Base-by-base conservation (phyloP, 2,888 invertebrate genomes). In the Liodrosophila aerea region DNA sequence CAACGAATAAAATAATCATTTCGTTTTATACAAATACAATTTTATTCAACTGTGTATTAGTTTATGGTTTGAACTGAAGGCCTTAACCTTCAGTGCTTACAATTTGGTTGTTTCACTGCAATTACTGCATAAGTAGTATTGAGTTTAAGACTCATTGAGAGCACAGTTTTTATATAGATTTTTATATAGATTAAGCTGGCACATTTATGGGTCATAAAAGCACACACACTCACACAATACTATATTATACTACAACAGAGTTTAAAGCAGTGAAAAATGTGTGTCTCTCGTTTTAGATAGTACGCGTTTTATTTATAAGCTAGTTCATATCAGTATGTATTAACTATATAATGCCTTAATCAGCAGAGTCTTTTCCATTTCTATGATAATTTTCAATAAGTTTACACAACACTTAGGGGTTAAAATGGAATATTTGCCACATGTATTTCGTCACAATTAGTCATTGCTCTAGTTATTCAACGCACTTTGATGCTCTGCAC, bases 401-500 rank as follows among this genome's bases (percentile, higher is more conserved):
- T 77, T 76, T 70, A 41, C 73, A 77, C 52, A 84, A 63, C 47
- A 76, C 70, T 62, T 58, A 52, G n/a, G n/a, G n/a, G n/a, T n/a
- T n/a, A n/a, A n/a, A n/a, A 47, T 12, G 12, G 16, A 12, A 11
- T 41, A 34, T 22, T 22, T 22, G 13, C 29, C 27, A 33, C 31
- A 39, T 22, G 22, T 45, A 64, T 46, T 34, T 51, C 11, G 33
- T 11, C 11, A 11, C 16, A n/a, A n/a, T n/a, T n/a, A n/a, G n/a
- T n/a, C n/a, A 51, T 58, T 68, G 22, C 22, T 16, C 33, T 11
- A 15, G 13, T 22, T 2, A 15, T 15, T 87, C 51, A 87, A 27
- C 87, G 76, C 54, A 88, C 76, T 51, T 82, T 85, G 47, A 86
- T 66, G 52, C 82, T 85, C 46, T 85, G 78, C 33, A 88, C 85